Evolutionary conservation across 2,113 vertebrate species (phyloP).

Genomic region (Perca schrenkii): DNA sequence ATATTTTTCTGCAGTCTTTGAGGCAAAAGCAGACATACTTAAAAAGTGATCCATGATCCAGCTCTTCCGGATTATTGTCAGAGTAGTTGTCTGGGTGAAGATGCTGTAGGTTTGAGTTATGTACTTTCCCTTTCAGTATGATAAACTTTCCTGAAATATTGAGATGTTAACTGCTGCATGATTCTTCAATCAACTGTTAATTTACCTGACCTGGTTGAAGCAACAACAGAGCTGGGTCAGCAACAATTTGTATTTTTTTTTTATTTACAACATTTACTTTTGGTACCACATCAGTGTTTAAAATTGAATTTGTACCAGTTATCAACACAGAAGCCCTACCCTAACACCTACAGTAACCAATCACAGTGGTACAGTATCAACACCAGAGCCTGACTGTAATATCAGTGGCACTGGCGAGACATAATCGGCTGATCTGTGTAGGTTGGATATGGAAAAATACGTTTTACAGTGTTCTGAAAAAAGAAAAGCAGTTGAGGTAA

Average conservation of each 20-base stretch:
- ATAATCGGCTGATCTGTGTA: not conserved
- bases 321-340: slow-evolving; percentile 21
- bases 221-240: slow-evolving; percentile 5
- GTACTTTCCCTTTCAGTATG: not conserved
- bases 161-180: not conserved
- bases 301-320: slow-evolving; percentile 27
- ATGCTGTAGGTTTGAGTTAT: not conserved
- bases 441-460: not conserved
- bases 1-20: slow-evolving; percentile 11
- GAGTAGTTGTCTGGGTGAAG: not conserved
- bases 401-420: not conserved
- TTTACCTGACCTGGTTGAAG: not conserved
- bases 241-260: slow-evolving; percentile 50
- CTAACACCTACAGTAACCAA: slow-evolving; percentile 35
- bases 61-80: not conserved
- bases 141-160: not conserved
- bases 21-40: slow-evolving; percentile 5
- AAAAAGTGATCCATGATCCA: slow-evolving; percentile 13
- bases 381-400: not conserved
- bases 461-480: not conserved
- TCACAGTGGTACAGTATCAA: slow-evolving; percentile 23
- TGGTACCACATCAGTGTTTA: slow-evolving; percentile 50
- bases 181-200: not conserved
- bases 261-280: slow-evolving; percentile 69
- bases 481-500: slow-evolving; percentile 44